Percentiles rank a stretch among this genome's conserved stretches.
Conservation (phyloP, 2,797 vertebrate species). For the Gobio occitaniae region DNA sequence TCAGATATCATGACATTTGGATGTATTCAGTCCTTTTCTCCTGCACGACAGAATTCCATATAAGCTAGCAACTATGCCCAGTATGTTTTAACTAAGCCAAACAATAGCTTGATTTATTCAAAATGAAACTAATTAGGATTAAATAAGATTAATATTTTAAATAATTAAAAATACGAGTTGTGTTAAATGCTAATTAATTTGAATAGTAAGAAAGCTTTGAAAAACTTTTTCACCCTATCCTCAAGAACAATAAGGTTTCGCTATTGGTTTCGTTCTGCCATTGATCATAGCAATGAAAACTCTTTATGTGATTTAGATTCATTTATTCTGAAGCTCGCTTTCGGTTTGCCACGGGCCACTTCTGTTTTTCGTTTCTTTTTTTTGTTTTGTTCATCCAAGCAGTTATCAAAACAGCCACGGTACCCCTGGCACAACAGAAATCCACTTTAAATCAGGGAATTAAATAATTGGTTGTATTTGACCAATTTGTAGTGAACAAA, state of each 20-base stretch:
- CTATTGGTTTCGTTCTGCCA: not conserved
- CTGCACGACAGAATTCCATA: not conserved
- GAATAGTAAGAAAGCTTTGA: not conserved
- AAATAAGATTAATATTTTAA: not conserved
- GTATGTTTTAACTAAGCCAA: not conserved
- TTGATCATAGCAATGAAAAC: not conserved
- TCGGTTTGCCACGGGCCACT: not conserved
- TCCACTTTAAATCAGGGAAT: not conserved
- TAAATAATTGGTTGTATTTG: not conserved
- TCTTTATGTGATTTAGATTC: not conserved
- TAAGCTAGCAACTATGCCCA: not conserved
- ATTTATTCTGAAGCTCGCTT: slow-evolving; percentile 2
- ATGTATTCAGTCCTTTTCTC: not conserved
- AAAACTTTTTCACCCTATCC: no score
- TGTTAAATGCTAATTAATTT: not conserved
- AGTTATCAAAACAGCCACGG: not conserved
- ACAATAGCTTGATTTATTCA: not conserved
- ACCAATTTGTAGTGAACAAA: not conserved
- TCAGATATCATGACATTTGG: not conserved
- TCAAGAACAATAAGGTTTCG: not conserved
- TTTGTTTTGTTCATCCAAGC: not conserved
- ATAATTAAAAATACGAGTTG: not conserved
- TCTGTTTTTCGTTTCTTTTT: not conserved
- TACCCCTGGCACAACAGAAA: not conserved
- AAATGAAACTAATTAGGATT: not conserved